Conservation (phyloP, 2,888 invertebrate species). For the Norana najaformis region DNA sequence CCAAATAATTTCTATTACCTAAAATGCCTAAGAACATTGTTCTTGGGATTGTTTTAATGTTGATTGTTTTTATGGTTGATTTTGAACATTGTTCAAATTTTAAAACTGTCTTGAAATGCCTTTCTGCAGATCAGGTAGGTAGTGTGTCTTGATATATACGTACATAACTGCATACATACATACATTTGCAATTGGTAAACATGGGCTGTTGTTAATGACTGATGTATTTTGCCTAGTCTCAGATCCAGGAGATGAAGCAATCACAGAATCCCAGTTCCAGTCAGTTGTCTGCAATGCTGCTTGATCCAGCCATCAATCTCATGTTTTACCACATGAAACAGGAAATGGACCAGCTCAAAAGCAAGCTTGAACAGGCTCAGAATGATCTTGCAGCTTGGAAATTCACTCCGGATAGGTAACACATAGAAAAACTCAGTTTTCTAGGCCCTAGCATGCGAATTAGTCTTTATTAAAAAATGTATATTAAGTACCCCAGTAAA, state of each 20-base stretch:
- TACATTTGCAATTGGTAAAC: background rate
- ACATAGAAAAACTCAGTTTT: background rate
- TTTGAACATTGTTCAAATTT: too few relatives aligned
- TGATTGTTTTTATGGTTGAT: too few relatives aligned
- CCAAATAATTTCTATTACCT: too few relatives aligned
- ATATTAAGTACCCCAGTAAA: background rate
- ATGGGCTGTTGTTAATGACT: background rate
- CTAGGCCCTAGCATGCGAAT: background rate
- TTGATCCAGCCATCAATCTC: constrained; percentile 94
- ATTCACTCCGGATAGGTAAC: constrained; percentile 91
- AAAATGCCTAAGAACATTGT: too few relatives aligned
- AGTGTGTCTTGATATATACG: too few relatives aligned
- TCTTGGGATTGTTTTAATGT: too few relatives aligned
- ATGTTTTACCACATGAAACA: constrained; percentile 86
- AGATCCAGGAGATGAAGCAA: constrained; percentile 89
- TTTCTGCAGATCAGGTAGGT: too few relatives aligned
- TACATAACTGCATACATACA: background rate
- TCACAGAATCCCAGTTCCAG: constrained; percentile 79
- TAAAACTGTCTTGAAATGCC: too few relatives aligned
- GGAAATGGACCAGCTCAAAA: constrained; percentile 84
- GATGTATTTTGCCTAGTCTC: constrained; percentile 70
- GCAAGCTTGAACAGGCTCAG: constrained; percentile 91
- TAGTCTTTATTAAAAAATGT: constrained; percentile 7
- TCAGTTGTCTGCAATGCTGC: constrained; percentile 78
- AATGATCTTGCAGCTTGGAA: constrained; percentile 98